phyloP scores from a whole-genome alignment of 2,888 invertebrate species.

The Cylindroiulus punctatus region DNA sequence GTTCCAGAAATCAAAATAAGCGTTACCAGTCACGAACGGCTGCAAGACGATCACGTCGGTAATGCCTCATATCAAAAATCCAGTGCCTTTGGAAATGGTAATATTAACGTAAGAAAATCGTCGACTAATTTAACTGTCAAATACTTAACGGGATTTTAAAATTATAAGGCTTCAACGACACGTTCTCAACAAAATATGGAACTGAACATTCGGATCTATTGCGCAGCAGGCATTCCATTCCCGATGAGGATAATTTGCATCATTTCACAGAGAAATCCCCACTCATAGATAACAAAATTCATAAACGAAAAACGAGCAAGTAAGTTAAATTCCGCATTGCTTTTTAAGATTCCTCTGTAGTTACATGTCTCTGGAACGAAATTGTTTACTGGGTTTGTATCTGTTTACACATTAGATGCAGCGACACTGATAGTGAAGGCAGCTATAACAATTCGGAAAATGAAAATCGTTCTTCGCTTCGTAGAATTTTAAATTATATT shows the following conservation, averaged over 20 bases:
- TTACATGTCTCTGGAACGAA: background rate
- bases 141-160: background rate
- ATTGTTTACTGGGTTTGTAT: background rate
- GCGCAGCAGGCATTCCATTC: background rate
- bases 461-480: background rate
- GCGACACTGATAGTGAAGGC: slow-evolving; percentile 50
- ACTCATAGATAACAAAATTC: background rate
- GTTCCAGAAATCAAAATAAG: background rate
- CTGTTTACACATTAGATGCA: background rate
- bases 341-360: background rate
- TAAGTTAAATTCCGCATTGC: background rate
- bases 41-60: background rate
- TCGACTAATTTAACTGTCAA: background rate
- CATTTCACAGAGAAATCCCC: slow-evolving; percentile 43
- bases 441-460: slow-evolving; percentile 39
- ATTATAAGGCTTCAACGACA: background rate
- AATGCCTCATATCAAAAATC: background rate
- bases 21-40: background rate
- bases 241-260: slow-evolving; percentile 36
- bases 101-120: background rate
- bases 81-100: background rate
- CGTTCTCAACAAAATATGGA: slow-evolving; percentile 28
- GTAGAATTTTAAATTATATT: slow-evolving; percentile 47
- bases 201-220: slow-evolving; percentile 8
- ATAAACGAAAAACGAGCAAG: background rate